Conservation (phyloP, 2,797 vertebrate genomes). For the Xenentodon cancila region DNA sequence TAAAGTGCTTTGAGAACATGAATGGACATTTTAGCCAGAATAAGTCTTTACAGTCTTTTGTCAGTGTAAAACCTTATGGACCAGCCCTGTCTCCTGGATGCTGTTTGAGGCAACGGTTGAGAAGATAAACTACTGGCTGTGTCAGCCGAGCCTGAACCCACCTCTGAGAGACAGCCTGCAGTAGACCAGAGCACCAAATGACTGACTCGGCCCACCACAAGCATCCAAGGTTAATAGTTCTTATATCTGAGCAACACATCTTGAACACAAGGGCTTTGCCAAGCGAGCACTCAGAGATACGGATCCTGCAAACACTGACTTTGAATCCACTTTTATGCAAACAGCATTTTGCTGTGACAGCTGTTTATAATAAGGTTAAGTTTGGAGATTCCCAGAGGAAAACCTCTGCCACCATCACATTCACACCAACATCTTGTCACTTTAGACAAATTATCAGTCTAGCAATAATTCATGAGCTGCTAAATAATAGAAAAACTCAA, state of each 20-base stretch:
- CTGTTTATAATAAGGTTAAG: slow-evolving; percentile 28
- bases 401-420: slow-evolving; percentile 29
- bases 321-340: slow-evolving; percentile 6
- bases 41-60: slow-evolving; percentile 16
- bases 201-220: slow-evolving; percentile 24
- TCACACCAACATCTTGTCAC: slow-evolving; percentile 5
- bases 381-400: slow-evolving; percentile 20
- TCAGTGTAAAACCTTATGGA: slow-evolving; percentile 17
- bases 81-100: slow-evolving; percentile 28
- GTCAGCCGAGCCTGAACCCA: slow-evolving; percentile 24
- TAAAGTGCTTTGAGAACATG: slow-evolving; percentile 19
- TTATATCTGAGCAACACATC: slow-evolving; percentile 31
- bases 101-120: slow-evolving; percentile 34
- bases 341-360: slow-evolving; percentile 16
- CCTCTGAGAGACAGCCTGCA: slow-evolving; percentile 18
- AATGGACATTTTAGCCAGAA: slow-evolving; percentile 11
- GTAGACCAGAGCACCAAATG: slow-evolving; percentile 13
- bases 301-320: slow-evolving; percentile 13
- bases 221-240: slow-evolving; percentile 55
- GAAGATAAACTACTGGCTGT: slow-evolving; percentile 29
- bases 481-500: background rate
- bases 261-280: slow-evolving; percentile 39
- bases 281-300: slow-evolving; percentile 56
- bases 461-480: slow-evolving; percentile 5
- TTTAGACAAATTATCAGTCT: slow-evolving; percentile 8